A percentile compares a stretch with the other conserved stretches of the same genome.
Evolutionary conservation across 2,113 vertebrate genomes (phyloP).

Genomic region (Perognathus longimembris): DNA sequence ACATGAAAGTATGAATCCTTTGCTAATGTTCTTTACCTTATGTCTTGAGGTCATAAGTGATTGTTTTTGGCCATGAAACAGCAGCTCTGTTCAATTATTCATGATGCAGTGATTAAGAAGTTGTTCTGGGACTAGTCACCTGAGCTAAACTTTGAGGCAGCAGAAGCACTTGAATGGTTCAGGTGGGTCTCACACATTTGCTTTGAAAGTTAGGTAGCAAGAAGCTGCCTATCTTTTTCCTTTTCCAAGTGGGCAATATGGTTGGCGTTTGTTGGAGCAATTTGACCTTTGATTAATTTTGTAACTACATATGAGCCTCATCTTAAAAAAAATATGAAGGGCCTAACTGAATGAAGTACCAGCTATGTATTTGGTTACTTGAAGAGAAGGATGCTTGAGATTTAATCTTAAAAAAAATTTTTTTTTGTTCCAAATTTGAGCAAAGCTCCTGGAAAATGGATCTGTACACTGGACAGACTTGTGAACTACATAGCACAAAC

Average conservation of each 20-base stretch:
- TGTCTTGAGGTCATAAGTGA: background rate
- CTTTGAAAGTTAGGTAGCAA: background rate
- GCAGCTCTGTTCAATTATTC: background rate
- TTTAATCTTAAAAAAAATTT: background rate
- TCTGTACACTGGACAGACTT: background rate
- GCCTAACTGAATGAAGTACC: background rate
- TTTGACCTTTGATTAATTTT: background rate
- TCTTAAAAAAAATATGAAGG: background rate
- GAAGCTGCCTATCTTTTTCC: background rate
- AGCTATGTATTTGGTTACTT: background rate
- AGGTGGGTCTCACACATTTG: background rate
- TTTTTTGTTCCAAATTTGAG: background rate
- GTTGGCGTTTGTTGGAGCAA: background rate
- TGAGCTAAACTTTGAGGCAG: background rate
- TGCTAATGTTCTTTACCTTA: background rate
- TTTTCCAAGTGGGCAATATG: background rate
- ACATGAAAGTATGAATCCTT: background rate
- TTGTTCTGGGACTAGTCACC: background rate
- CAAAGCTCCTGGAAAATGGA: background rate
- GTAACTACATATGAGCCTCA: constrained; percentile 9
- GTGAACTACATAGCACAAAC: background rate
- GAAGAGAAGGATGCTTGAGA: background rate
- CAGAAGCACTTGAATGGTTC: background rate
- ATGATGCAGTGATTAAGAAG: background rate
- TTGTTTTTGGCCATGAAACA: background rate